Evolutionary conservation across 1,140 invertebrate species (phyloP).

Genomic region (Drosophila burlai): DNA sequence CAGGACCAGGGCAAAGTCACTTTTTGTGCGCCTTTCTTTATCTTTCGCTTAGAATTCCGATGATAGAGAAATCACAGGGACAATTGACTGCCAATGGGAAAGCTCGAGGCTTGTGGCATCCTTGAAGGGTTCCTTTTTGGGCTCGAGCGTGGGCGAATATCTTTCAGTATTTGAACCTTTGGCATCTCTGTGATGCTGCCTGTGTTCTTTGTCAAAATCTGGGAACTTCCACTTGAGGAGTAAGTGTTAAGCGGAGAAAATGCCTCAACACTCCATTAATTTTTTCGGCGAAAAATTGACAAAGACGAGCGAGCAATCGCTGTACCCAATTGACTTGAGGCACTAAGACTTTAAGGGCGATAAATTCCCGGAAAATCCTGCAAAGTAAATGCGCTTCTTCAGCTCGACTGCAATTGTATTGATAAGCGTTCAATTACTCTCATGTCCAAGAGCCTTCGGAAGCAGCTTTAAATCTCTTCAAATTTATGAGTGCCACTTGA

Average conservation of each 20-base stretch:
- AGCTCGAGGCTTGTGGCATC: conserved; percentile 12
- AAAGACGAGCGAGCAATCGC: conserved; percentile 14
- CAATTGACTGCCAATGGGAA: conserved; percentile 43
- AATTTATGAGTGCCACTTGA: conserved; percentile 35
- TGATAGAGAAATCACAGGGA: conserved; percentile 55
- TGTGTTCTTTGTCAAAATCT: conserved; percentile 16
- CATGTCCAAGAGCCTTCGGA: not conserved
- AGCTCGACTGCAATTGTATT: conserved; percentile 38
- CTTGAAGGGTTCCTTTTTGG: conserved; percentile 17
- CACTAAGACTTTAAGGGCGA: conserved; percentile 18
- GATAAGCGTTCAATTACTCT: conserved; percentile 38
- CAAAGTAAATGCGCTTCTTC: conserved; percentile 3
- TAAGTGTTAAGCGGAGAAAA: conserved; percentile 18
- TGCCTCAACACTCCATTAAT: conserved; percentile 34
- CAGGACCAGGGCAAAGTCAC: conserved; percentile 42
- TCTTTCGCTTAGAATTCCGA: conserved; percentile 26
- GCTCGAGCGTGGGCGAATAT: conserved; percentile 3
- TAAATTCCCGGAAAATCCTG: conserved; percentile 34
- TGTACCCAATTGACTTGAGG: conserved; percentile 33
- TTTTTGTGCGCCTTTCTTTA: conserved; percentile 36
- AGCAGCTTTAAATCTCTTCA: conserved; percentile 25
- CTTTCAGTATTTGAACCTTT: conserved; percentile 38
- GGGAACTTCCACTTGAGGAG: conserved; percentile 12
- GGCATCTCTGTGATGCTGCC: not conserved
- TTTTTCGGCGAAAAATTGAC: conserved; percentile 4